A percentile compares a stretch with the other conserved stretches of the same genome.
Evolutionary conservation across 2,888 invertebrate species (phyloP).

Genomic region (Thecophora atra): DNA sequence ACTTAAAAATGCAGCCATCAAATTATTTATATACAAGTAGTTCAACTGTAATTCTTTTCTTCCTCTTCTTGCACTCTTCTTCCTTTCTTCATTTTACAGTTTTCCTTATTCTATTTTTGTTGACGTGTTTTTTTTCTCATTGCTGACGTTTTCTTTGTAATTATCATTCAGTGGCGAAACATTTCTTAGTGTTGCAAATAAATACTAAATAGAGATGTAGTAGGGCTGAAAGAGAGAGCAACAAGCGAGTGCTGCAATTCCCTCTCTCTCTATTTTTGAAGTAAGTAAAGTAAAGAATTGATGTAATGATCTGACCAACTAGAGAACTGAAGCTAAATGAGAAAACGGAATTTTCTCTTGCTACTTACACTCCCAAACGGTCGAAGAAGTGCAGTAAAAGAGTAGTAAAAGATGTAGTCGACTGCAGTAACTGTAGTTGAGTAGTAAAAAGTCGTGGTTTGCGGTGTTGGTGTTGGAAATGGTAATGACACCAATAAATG

Average conservation of each 20-base stretch:
- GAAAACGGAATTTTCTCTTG: conserved; percentile 7
- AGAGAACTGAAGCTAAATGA: not conserved
- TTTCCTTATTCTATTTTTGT: not conserved
- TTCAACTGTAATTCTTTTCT: too few relatives aligned
- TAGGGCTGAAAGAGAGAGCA: not conserved
- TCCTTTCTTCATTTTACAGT: not conserved
- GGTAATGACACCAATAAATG: conserved; percentile 8
- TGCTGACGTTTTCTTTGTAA: not conserved
- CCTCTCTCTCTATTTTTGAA: too few relatives aligned
- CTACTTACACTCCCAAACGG: not conserved
- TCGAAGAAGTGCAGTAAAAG: not conserved
- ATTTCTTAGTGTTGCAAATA: not conserved
- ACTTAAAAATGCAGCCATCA: conserved; percentile 8
- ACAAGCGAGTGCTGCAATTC: not conserved
- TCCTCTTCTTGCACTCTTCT: too few relatives aligned
- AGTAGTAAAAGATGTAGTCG: conserved; percentile 3
- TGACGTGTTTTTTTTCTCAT: not conserved
- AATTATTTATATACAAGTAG: not conserved
- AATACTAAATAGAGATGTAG: not conserved
- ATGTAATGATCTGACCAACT: too few relatives aligned
- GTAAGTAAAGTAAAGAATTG: too few relatives aligned
- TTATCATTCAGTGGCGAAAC: conserved; percentile 9
- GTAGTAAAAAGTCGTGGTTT: not conserved
- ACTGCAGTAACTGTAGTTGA: not conserved
- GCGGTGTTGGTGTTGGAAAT: conserved; percentile 3